Percentiles rank a stretch among this genome's conserved stretches.
phyloP scores from a whole-genome alignment of 2,113 vertebrate species.

The Glaucomys volans region DNA sequence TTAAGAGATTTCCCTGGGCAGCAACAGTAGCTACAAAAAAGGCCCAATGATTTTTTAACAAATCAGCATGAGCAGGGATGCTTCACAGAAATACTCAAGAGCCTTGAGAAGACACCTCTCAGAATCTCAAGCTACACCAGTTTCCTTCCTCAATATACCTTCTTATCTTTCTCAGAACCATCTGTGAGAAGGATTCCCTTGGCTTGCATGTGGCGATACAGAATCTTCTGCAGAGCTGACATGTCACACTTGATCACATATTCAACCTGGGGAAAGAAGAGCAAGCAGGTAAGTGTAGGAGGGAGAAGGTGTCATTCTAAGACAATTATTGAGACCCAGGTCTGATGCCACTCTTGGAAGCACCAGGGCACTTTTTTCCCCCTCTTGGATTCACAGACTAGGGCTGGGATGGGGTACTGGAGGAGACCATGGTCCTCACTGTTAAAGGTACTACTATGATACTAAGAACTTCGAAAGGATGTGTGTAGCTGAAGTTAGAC shows the following conservation, averaged over 20 bases:
- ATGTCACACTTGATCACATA: slow-evolving; percentile 99
- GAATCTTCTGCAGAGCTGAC: slow-evolving; percentile 98
- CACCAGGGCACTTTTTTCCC: neutral
- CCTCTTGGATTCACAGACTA: neutral
- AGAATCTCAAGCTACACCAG: accelerated
- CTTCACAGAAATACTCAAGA: accelerated
- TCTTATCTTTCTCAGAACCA: slow-evolving; percentile 99
- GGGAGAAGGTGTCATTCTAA: neutral
- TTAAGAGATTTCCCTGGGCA: neutral
- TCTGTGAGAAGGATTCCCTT: slow-evolving; percentile 99
- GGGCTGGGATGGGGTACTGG: accelerated
- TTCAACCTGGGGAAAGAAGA: slow-evolving; percentile 91
- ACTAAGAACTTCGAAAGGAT: neutral
- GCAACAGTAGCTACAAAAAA: neutral
- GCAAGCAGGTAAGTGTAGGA: neutral
- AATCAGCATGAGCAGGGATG: neutral
- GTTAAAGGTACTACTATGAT: neutral
- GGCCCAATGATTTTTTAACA: neutral
- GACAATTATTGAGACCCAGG: accelerated
- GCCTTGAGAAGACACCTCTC: neutral
- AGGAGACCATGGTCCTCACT: neutral
- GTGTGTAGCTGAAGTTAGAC: neutral
- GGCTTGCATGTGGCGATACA: slow-evolving; percentile 98
- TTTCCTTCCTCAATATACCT: slow-evolving; percentile 87
- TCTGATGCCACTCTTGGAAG: neutral